A percentile compares a stretch with the other conserved stretches of the same genome.
Evolutionary conservation across 2,888 invertebrate genomes (phyloP).

Genomic region (Terebella lapidaria): DNA sequence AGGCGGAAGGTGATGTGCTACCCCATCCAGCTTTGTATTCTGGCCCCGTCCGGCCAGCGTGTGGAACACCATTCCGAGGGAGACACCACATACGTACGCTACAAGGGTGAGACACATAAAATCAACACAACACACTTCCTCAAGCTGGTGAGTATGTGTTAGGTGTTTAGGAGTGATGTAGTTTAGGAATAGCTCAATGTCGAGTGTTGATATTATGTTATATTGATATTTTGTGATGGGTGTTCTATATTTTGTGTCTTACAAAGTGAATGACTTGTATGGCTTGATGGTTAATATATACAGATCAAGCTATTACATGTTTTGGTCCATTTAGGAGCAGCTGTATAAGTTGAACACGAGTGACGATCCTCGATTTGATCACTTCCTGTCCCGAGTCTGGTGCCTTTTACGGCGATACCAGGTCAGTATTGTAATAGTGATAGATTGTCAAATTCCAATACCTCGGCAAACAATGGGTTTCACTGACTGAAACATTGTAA

Average conservation of each 20-base stretch:
- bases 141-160: conserved; percentile 67
- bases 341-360: conserved; percentile 89
- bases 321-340: conserved; percentile 86
- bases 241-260: too few species aligned
- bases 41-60: conserved; percentile 77
- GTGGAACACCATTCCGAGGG: conserved; percentile 68
- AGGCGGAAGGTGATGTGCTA: conserved; percentile 83
- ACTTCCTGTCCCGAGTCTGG: conserved; percentile 90
- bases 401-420: conserved; percentile 85
- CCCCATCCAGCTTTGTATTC: conserved; percentile 83
- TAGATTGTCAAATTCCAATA: too few species aligned
- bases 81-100: conserved; percentile 65
- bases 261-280: too few species aligned
- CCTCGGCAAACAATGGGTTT: too few species aligned
- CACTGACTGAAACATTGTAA: too few species aligned
- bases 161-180: not conserved
- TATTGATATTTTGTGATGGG: too few species aligned
- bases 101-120: conserved; percentile 76
- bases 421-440: too few species aligned
- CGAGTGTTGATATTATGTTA: too few species aligned
- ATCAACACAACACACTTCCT: conserved; percentile 84
- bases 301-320: too few species aligned
- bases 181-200: too few species aligned
- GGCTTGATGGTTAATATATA: too few species aligned
- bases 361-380: conserved; percentile 91